phyloP scores from a whole-genome alignment of 2,113 vertebrate genomes.

The Forbesichthys papilliferus region DNA sequence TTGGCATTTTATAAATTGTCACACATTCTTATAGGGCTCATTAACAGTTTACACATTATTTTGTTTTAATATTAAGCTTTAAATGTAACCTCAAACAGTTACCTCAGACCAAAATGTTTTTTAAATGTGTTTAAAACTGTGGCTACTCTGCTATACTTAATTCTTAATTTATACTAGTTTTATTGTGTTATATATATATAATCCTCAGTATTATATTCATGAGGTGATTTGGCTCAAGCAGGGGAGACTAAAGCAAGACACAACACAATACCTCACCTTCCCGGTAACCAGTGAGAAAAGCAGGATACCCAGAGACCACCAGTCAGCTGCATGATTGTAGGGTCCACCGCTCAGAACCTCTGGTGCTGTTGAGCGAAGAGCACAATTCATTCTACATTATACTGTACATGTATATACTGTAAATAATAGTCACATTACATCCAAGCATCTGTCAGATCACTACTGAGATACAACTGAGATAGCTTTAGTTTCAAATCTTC shows the following conservation, averaged over 20 bases:
- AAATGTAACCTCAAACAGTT: too few relatives aligned
- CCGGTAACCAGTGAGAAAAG: constrained; percentile 89
- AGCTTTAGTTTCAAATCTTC: background rate
- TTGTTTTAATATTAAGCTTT: too few relatives aligned
- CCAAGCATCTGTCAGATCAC: background rate
- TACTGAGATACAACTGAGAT: background rate
- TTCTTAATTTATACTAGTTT: too few relatives aligned
- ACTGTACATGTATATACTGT: background rate
- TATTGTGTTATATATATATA: background rate
- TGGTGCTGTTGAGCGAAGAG: constrained; percentile 79
- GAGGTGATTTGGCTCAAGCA: too few relatives aligned
- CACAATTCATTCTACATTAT: background rate
- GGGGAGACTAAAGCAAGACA: background rate
- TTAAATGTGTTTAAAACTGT: too few relatives aligned
- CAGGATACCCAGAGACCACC: constrained; percentile 95
- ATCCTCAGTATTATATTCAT: background rate
- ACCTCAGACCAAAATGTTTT: too few relatives aligned
- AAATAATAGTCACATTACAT: background rate
- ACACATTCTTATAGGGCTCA: too few relatives aligned
- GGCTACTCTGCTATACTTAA: too few relatives aligned
- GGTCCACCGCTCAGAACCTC: constrained; percentile 94
- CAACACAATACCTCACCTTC: constrained; percentile 78
- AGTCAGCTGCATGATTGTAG: constrained; percentile 90
- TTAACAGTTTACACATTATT: too few relatives aligned
- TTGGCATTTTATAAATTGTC: too few relatives aligned